phyloP scores from a whole-genome alignment of 2,888 invertebrate species.

The Mesorhabditis sp. region DNA sequence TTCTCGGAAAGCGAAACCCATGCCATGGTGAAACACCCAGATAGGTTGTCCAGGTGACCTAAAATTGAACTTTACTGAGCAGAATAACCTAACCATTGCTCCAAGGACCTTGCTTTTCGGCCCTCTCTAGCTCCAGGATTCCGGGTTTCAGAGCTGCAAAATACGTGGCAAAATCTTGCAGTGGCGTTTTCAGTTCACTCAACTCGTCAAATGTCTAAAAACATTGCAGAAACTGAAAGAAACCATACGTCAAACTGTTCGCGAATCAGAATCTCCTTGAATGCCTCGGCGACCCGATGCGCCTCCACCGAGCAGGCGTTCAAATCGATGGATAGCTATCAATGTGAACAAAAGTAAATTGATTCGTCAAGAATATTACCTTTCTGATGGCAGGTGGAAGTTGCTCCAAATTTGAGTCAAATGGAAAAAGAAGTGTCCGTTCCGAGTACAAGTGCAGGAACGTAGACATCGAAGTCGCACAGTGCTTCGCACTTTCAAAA shows the following conservation, averaged over 20 bases:
- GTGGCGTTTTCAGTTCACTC: background rate
- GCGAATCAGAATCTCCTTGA: background rate
- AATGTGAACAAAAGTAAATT: background rate
- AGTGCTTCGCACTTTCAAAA: background rate
- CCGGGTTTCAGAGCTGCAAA: background rate
- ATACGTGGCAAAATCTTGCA: background rate
- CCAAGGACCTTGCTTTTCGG: background rate
- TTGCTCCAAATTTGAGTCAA: conserved; percentile 1
- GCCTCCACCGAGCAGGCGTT: background rate
- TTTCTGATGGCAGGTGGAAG: background rate
- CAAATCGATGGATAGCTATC: background rate
- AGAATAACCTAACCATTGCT: background rate
- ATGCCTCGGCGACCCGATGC: background rate
- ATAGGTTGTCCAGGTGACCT: too few relatives aligned
- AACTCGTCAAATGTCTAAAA: background rate
- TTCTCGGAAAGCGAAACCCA: too few relatives aligned
- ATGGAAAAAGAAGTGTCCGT: background rate
- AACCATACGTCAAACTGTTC: background rate
- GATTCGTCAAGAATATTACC: background rate
- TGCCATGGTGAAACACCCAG: too few relatives aligned
- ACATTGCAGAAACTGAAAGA: background rate
- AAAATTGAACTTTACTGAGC: too few relatives aligned
- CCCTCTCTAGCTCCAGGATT: background rate
- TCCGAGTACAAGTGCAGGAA: background rate
- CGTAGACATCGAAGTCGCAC: background rate